Evolutionary conservation across 2,888 invertebrate genomes (phyloP), one percentile per base, ranked within the genome.

Genomic region (Pandemis cinnamomeana): DNA sequence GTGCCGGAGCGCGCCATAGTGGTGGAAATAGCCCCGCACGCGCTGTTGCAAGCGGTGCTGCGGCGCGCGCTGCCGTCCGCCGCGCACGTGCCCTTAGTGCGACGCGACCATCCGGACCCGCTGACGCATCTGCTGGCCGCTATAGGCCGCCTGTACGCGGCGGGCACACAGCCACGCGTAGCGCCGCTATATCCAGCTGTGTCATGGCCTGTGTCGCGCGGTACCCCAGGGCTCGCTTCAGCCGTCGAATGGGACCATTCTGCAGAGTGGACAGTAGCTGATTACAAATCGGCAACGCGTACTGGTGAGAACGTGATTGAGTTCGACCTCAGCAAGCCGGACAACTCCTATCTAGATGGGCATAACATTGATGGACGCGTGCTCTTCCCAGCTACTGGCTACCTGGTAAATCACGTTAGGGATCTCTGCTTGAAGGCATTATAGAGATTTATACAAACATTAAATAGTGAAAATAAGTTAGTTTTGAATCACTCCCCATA

Each of bases 1-100:
- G 95, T 99, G 61, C 99, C 99, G n/a, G 96, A 95, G 80, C 97
- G 98, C 86, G 98, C 99, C 5, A 95, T 99, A 79, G 95, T 97
- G 78, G 95, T 99, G 84, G 99, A 99, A 93, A 95, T 99, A 82
- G 99, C 99, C 10, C 99, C 99, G n/a, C 99, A 99, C 89, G 97
- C 98, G 83, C 95, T 99, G 78, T 95, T 99, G 79, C 99, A 99
- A 93, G 98, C 99, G 27, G 97, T 99, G 85, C 95, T 99, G 44
- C 97, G 98, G 87, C 95, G 99, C 80, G 97, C 98, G 8, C 93
- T 98, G 70, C 96, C 96, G 0, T 95, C 95, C 3, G 96, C 96
- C 71, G 85, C 96, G 73, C 97, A 97, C 88, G 95, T 99, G 80
- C 96, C 98, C 76, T 95, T 99, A 61, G 97, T 98, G 91, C 99